These are phyloP conservation scores for Hyles euphorbiae DNA, from an alignment of 1,140 invertebrate species.

Conservation along the genomic window DNA sequence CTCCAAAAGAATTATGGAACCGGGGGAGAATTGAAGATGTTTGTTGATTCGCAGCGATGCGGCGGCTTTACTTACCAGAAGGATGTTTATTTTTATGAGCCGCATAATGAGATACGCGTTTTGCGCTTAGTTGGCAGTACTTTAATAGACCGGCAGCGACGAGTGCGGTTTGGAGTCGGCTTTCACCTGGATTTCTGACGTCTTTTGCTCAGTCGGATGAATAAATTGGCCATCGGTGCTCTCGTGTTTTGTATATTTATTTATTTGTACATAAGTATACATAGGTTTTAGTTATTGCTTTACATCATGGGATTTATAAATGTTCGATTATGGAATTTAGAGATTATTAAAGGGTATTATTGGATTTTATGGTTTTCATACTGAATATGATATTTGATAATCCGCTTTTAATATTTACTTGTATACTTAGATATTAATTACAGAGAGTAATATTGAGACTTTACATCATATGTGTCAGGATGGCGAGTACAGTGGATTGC, in stretches of 20 bases:
- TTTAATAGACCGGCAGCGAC: conserved; percentile 50
- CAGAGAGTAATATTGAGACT: not conserved
- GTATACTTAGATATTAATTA: not conserved
- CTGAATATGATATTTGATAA: not conserved
- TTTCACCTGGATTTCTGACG: conserved; percentile 60
- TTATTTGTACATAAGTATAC: conserved; percentile 72
- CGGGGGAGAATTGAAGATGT: conserved; percentile 57
- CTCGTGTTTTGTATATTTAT: conserved; percentile 56
- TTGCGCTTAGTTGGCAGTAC: conserved; percentile 48
- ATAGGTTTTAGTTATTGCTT: conserved; percentile 69
- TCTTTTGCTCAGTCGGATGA: not conserved
- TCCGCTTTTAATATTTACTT: too few species aligned
- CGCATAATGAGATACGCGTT: conserved; percentile 42
- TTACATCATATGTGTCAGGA: too few species aligned
- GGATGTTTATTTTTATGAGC: conserved; percentile 48
- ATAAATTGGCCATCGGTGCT: conserved; percentile 12
- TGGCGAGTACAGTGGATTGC: too few species aligned
- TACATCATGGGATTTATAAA: conserved; percentile 38
- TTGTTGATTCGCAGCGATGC: conserved; percentile 55
- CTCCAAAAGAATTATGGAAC: conserved; percentile 51
- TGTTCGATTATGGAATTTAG: conserved; percentile 35
- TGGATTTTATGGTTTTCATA: not conserved
- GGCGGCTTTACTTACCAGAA: conserved; percentile 60
- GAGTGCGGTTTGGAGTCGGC: conserved; percentile 57
- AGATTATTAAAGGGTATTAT: conserved; percentile 41